These are phyloP conservation scores for Brachyptera putata DNA, from an alignment of 2,888 invertebrate genomes.

Conservation along the genomic window DNA sequence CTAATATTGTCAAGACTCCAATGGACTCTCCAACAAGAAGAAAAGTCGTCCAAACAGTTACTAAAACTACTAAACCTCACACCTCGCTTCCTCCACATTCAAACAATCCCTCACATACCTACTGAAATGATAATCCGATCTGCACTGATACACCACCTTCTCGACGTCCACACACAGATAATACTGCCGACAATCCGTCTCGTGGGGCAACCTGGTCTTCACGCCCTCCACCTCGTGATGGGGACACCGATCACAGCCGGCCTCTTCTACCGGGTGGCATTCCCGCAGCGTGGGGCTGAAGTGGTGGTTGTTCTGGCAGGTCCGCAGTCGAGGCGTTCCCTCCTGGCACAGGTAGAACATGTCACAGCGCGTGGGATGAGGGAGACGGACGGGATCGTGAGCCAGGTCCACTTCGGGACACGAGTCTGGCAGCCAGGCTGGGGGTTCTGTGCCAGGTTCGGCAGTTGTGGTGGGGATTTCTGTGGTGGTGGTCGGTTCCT, in stretches of 20 bases:
- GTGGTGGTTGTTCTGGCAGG: neutral
- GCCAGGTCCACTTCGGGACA: neutral
- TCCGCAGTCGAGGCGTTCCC: neutral
- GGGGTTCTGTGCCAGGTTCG: neutral
- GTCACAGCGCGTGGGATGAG: neutral
- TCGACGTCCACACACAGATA: neutral
- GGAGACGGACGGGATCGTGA: neutral
- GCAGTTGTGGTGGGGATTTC: neutral
- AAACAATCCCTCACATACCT: neutral
- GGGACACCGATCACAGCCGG: neutral
- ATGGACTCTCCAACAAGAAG: too few species aligned
- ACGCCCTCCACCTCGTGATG: neutral
- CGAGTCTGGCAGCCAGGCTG: neutral
- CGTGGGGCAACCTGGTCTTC: neutral
- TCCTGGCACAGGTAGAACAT: neutral
- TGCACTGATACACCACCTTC: neutral
- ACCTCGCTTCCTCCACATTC: neutral
- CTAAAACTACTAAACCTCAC: too few species aligned
- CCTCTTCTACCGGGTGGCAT: neutral
- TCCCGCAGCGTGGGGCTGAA: slow-evolving; percentile 3
- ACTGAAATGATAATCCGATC: neutral
- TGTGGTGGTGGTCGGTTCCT: too few species aligned
- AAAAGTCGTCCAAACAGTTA: too few species aligned
- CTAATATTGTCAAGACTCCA: too few species aligned
- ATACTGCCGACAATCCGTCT: neutral